These are phyloP conservation scores for Plectrocnemia conspersa DNA, from an alignment of 1,140 invertebrate genomes.

Conservation along the genomic window DNA sequence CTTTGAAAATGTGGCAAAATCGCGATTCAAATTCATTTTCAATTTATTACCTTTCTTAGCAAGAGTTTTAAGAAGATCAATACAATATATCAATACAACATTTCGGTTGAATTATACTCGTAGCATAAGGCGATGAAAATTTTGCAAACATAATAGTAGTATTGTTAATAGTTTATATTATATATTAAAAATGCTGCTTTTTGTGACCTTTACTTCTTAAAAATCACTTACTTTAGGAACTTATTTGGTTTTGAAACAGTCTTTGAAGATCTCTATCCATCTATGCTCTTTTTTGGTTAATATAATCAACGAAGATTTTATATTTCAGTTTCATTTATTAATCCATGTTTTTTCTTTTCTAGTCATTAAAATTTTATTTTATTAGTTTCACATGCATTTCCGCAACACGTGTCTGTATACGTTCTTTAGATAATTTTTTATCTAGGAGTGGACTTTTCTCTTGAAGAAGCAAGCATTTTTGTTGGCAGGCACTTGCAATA, in stretches of 20 bases:
- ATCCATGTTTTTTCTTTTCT: conserved; percentile 40
- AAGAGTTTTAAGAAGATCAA: too few species aligned
- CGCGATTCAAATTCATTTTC: too few species aligned
- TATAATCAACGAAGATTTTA: background rate
- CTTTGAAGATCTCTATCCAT: conserved; percentile 1
- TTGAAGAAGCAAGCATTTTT: conserved; percentile 36
- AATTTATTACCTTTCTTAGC: too few species aligned
- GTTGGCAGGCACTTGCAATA: conserved; percentile 39
- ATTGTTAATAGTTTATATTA: too few species aligned
- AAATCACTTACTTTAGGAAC: background rate
- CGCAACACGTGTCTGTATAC: conserved; percentile 41
- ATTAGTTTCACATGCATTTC: conserved; percentile 40
- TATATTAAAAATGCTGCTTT: too few species aligned
- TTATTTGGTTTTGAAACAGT: background rate
- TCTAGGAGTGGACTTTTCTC: conserved; percentile 36
- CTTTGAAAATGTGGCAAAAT: too few species aligned
- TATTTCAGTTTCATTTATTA: conserved; percentile 34
- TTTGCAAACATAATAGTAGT: too few species aligned
- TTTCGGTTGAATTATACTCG: too few species aligned
- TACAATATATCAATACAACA: too few species aligned
- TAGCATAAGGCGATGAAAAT: too few species aligned
- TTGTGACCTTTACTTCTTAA: too few species aligned
- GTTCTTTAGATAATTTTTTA: conserved; percentile 40
- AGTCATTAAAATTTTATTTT: conserved; percentile 39
- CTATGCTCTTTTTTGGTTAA: background rate